Evolutionary conservation across 2,888 invertebrate genomes (phyloP).

Genomic region (Sisyra nigra): DNA sequence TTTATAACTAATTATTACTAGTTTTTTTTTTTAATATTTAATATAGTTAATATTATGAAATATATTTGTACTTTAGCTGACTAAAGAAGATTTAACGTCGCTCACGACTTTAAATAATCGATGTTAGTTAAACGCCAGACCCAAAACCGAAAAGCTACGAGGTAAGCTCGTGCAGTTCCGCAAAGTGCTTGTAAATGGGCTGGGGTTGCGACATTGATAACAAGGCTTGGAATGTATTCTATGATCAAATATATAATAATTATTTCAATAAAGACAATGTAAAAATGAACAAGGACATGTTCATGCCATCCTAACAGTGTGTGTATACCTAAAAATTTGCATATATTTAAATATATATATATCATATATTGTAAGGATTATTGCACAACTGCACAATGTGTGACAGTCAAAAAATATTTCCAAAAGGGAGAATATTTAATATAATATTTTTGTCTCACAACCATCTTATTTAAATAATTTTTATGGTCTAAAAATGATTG

Average conservation of each 20-base stretch:
- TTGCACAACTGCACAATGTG: constrained; percentile 16
- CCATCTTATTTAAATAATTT: constrained; percentile 7
- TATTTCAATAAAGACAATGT: no score
- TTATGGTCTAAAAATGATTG: constrained; percentile 7
- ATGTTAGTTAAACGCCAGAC: constrained; percentile 10
- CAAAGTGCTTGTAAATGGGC: no score
- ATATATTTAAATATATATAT: constrained; percentile 3
- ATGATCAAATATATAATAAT: no score
- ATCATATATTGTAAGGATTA: constrained; percentile 10
- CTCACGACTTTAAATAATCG: neutral
- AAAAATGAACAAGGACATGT: constrained; percentile 4
- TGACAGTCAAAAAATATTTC: constrained; percentile 9
- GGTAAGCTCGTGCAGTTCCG: no score
- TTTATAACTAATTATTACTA: constrained; percentile 1
- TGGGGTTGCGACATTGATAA: constrained; percentile 1
- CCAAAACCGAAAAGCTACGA: no score
- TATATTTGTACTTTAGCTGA: constrained; percentile 74
- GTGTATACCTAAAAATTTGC: neutral
- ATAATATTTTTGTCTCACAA: constrained; percentile 9
- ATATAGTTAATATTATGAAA: constrained; percentile 15
- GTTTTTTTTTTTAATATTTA: no score
- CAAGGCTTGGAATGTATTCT: constrained; percentile 20
- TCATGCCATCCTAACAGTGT: neutral
- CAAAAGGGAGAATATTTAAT: constrained; percentile 8
- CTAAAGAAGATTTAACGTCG: constrained; percentile 39